These are phyloP conservation scores for Seira sanloemensis DNA, from an alignment of 2,888 invertebrate genomes.

Conservation along the genomic window DNA sequence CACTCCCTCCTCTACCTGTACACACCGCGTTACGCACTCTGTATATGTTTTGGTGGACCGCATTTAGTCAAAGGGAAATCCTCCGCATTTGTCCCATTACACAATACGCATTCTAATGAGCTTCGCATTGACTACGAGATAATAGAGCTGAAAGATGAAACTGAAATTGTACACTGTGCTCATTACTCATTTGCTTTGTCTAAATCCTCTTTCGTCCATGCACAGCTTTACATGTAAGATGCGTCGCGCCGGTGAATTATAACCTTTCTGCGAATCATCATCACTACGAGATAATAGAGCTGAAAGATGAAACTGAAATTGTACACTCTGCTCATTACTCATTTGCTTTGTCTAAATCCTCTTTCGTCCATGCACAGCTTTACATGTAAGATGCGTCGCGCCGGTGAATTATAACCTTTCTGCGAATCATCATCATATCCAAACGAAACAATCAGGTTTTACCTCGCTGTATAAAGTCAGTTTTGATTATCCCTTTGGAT, in stretches of 20 bases:
- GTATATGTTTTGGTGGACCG: neutral
- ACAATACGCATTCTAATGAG: constrained; percentile 35
- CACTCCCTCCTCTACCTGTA: too few relatives aligned
- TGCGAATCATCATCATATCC: constrained; percentile 14
- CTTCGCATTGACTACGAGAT: too few relatives aligned
- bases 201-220: too few relatives aligned
- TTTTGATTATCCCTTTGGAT: too few relatives aligned
- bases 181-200: neutral
- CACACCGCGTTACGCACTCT: constrained; percentile 29
- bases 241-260: too few relatives aligned
- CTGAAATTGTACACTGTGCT: neutral
- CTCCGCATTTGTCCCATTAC: constrained; percentile 12
- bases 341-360: neutral
- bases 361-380: too few relatives aligned
- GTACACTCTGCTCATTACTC: neutral
- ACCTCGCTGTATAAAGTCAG: too few relatives aligned
- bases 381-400: too few relatives aligned
- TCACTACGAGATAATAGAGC: too few relatives aligned
- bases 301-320: neutral
- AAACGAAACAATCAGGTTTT: too few relatives aligned
- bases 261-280: constrained; percentile 12
- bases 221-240: too few relatives aligned
- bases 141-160: neutral
- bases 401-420: constrained; percentile 13
- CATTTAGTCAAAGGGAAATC: neutral